Base-by-base conservation (phyloP, 2,888 invertebrate genomes). In the Baccha elongata region DNA sequence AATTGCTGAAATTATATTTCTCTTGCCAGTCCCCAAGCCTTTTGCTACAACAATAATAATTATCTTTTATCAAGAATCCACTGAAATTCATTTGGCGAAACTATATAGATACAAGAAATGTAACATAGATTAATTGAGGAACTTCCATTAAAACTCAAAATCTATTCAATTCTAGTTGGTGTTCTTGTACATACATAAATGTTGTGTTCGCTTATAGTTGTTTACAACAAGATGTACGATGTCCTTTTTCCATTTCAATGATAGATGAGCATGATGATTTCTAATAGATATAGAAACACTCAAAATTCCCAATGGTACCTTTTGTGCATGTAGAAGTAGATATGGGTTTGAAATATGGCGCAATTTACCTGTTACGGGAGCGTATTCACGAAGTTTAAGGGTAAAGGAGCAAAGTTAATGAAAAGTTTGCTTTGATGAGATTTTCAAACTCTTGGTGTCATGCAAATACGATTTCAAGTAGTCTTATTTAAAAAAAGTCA, bases 191-290 rank as follows among this genome's bases (percentile, higher is more conserved):
- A 32, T 53, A 17, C 11, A 44, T 19, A 15, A 10, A 10, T 19
- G 8, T 35, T 55, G 21, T 37, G 55, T 23, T 21, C 13, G n/a
- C n/a, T n/a, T n/a, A n/a, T n/a, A n/a, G n/a, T n/a, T n/a, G n/a
- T n/a, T n/a, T n/a, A 19, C 32, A 55, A 69, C 55, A 44, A 50
- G 58, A 69, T 46, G 64, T 75, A 81, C 58, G 74, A 80, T 80
- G 80, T 74, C 69, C 74, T 74, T 69, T 67, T 75, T 42, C 65
- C 78, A 71, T 52, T 29, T 26, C 21, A 46, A 58, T 32, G 75
- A 75, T 65, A 71, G 65, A 81, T 71, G 80, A 64, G 60, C 46
- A 58, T 17, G 65, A 69, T 75, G 69, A 75, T 75, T 81, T 71
- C 58, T 52, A 48, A 75, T 50, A 64, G n/a, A 32, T 4, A 46